Percentiles rank a stretch among this genome's conserved stretches.
Evolutionary conservation across 2,888 invertebrate species (phyloP).

Genomic region (Cabera pusaria): DNA sequence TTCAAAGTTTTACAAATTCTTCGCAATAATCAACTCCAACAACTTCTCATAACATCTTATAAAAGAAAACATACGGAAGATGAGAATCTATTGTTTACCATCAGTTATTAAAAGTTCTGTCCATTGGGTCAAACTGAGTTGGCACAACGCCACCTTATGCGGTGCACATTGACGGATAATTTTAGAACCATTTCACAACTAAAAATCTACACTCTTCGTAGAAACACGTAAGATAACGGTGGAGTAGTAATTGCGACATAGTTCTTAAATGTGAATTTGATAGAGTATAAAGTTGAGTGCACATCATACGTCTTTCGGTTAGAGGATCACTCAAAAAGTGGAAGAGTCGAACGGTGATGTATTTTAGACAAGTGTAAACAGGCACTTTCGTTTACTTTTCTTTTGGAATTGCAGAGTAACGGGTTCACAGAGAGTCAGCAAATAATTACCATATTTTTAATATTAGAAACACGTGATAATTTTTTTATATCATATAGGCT

Average conservation of each 20-base stretch:
- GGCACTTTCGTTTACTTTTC: constrained; percentile 11
- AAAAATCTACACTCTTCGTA: too few relatives aligned
- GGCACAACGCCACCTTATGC: not conserved
- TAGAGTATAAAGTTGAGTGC: not conserved
- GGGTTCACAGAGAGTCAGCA: too few relatives aligned
- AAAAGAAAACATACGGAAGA: not conserved
- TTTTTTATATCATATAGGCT: too few relatives aligned
- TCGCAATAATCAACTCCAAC: too few relatives aligned
- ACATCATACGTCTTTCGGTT: constrained; percentile 5
- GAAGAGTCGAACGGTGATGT: constrained; percentile 4
- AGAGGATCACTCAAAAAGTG: constrained; percentile 11
- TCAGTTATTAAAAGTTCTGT: constrained; percentile 2
- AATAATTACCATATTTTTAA: too few relatives aligned
- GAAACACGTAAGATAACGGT: too few relatives aligned
- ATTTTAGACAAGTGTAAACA: constrained; percentile 11
- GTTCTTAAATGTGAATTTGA: not conserved
- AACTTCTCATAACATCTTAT: too few relatives aligned
- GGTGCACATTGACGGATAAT: too few relatives aligned
- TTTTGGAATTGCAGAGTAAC: constrained; percentile 9
- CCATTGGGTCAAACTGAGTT: constrained; percentile 2
- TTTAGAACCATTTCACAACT: too few relatives aligned
- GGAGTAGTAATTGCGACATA: too few relatives aligned
- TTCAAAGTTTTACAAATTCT: too few relatives aligned
- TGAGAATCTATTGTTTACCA: constrained; percentile 1
- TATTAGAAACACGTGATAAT: too few relatives aligned